phyloP scores from a whole-genome alignment of 2,888 invertebrate species.

The Zygothrica quintamaculata region DNA sequence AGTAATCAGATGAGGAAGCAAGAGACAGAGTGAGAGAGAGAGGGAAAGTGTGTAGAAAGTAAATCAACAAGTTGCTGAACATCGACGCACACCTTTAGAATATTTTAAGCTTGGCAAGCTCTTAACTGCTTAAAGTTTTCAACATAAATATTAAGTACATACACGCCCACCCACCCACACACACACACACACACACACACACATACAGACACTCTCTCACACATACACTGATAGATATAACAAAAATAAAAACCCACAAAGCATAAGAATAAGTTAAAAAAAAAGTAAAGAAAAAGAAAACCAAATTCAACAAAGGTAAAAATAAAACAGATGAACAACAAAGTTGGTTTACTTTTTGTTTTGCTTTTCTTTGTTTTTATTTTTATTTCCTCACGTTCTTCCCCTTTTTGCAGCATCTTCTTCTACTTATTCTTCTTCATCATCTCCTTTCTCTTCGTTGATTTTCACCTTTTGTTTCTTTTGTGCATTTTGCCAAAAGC shows the following conservation, averaged over 20 bases:
- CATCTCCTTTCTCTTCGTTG: not conserved
- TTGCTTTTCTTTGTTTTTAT: conserved; percentile 27
- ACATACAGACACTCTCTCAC: conserved; percentile 27
- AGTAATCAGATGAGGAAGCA: conserved; percentile 21
- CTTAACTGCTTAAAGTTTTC: conserved; percentile 78
- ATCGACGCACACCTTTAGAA: conserved; percentile 63
- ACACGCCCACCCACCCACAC: conserved; percentile 16
- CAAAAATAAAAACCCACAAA: conserved; percentile 42
- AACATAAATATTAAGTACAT: conserved; percentile 78
- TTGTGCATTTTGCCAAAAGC: conserved; percentile 77
- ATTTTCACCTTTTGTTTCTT: conserved; percentile 40
- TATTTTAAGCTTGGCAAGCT: conserved; percentile 75
- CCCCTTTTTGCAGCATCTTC: too few relatives aligned
- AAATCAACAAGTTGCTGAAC: conserved; percentile 74
- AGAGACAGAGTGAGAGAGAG: conserved; percentile 41
- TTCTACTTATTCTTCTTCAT: too few relatives aligned
- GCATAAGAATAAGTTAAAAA: conserved; percentile 41
- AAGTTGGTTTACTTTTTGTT: conserved; percentile 62
- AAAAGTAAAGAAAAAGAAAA: conserved; percentile 37
- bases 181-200: not conserved
- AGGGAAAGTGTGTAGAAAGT: conserved; percentile 58
- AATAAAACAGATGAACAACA: conserved; percentile 59
- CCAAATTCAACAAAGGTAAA: conserved; percentile 46
- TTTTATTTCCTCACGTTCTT: conserved; percentile 3
- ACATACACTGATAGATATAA: conserved; percentile 15